Conservation (phyloP, 2,797 vertebrate genomes). For the Dromococcyx pavoninus region DNA sequence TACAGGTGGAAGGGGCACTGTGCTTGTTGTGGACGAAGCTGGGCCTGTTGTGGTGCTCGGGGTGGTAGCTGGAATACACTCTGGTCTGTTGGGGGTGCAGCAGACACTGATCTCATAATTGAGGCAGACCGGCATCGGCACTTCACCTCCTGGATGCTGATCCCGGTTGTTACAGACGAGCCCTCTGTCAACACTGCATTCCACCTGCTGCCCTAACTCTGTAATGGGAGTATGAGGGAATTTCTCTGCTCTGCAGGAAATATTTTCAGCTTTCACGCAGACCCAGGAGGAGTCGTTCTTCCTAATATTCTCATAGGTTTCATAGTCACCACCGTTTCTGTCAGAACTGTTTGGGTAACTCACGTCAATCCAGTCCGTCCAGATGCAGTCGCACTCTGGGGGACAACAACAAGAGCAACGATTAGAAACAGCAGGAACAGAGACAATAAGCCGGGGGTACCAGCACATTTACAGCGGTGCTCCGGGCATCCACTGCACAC, state of each 20-base stretch:
- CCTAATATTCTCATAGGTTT: slow-evolving; percentile 64
- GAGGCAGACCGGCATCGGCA: too few species aligned
- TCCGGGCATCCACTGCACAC: too few species aligned
- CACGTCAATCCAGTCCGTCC: slow-evolving; percentile 39
- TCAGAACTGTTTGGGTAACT: neutral
- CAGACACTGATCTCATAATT: too few species aligned
- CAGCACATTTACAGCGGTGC: too few species aligned
- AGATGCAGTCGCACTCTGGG: fast-evolving
- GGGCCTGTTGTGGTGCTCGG: too few species aligned
- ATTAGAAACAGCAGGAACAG: neutral
- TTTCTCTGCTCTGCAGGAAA: slow-evolving; percentile 46
- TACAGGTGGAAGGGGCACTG: too few species aligned
- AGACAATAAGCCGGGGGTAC: too few species aligned
- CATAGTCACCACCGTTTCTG: slow-evolving; percentile 35
- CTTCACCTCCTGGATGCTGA: neutral
- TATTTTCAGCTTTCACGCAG: neutral
- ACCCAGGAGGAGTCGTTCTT: neutral
- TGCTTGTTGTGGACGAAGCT: too few species aligned
- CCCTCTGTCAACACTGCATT: slow-evolving; percentile 23
- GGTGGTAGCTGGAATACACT: too few species aligned
- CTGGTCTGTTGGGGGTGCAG: too few species aligned
- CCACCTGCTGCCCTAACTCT: slow-evolving; percentile 38
- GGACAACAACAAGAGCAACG: neutral
- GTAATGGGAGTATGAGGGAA: neutral
- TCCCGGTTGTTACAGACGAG: slow-evolving; percentile 59